Evolutionary conservation across 1,140 invertebrate genomes (phyloP), one percentile per base, ranked within the genome.

Genomic region (Venturia canescens): DNA sequence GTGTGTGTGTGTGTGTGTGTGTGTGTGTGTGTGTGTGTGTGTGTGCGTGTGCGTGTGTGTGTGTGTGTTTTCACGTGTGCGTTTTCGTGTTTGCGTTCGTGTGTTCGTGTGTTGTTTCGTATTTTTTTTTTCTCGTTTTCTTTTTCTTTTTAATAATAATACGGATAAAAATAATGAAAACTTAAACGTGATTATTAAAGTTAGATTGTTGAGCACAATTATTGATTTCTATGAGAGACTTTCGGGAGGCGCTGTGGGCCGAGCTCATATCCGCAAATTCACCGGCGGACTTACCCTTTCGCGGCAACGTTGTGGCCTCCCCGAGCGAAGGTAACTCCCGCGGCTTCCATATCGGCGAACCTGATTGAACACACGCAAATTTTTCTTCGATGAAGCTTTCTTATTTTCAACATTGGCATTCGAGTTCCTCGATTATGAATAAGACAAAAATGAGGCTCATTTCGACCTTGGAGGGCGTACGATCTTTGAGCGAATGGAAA

Each of bases 181-280:
- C 83, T 92, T 92, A 92, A 88, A 91, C 84, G 79, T 92, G 90
- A 88, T 91, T 91, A 89, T 91, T 91, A 90, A 91, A 91, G 84
- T 89, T 91, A 88, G 90, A 89, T 90, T 91, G 90, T 89, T 92
- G 91, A 88, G 87, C 90, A 90, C 87, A 89, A 86, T 90, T 89
- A 86, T 91, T 92, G 88, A 92, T 92, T 89, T 92, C 91, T 87
- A 91, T 89, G 80, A 92, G 88, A 86, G 91, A 92, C 85, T 92
- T 92, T 87, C 91, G 87, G 80, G 90, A 91, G 83, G 90, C 89
- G 88, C 90, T 92, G 83, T 92, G 90, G 82, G 87, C 87, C 80
- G 90, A 90, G 84, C 86, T 91, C 86, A 90, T 90, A 70, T 92
- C 90, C 80, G 88, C 88, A 80, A 91, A 91, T 82, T 92, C 91